phyloP scores from a whole-genome alignment of 2,888 invertebrate species.

The Thumatha senex region DNA sequence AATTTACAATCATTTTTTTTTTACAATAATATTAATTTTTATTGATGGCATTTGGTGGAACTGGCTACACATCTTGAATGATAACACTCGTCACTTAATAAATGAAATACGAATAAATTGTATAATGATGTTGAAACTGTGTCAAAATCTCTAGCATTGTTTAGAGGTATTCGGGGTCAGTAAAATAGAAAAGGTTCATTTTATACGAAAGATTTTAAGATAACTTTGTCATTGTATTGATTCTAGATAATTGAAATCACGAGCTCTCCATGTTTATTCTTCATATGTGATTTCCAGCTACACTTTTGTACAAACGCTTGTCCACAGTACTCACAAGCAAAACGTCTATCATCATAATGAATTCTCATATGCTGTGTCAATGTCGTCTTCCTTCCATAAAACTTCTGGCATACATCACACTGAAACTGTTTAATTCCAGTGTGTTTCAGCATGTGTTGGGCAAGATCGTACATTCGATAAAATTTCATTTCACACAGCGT shows the following conservation, averaged over 20 bases:
- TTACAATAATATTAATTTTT: too few species aligned
- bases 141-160: too few species aligned
- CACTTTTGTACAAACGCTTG: constrained; percentile 42
- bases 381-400: constrained; percentile 51
- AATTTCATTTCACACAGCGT: constrained; percentile 33
- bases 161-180: too few species aligned
- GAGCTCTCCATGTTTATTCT: constrained; percentile 42
- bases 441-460: constrained; percentile 66
- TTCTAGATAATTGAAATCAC: not conserved
- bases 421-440: constrained; percentile 63
- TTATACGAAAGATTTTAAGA: too few species aligned
- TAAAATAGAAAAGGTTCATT: too few species aligned
- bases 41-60: too few species aligned
- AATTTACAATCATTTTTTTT: too few species aligned
- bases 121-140: too few species aligned
- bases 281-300: constrained; percentile 43
- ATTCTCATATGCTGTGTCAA: constrained; percentile 56
- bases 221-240: too few species aligned
- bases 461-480: constrained; percentile 44
- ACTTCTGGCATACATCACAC: constrained; percentile 53
- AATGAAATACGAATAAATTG: too few species aligned
- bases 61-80: too few species aligned
- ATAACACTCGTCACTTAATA: too few species aligned
- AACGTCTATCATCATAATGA: constrained; percentile 38
- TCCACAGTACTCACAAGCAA: constrained; percentile 30